phyloP scores from a whole-genome alignment of 35 echinoderm and acorn worm genomes.

The Apostichopus californicus region DNA sequence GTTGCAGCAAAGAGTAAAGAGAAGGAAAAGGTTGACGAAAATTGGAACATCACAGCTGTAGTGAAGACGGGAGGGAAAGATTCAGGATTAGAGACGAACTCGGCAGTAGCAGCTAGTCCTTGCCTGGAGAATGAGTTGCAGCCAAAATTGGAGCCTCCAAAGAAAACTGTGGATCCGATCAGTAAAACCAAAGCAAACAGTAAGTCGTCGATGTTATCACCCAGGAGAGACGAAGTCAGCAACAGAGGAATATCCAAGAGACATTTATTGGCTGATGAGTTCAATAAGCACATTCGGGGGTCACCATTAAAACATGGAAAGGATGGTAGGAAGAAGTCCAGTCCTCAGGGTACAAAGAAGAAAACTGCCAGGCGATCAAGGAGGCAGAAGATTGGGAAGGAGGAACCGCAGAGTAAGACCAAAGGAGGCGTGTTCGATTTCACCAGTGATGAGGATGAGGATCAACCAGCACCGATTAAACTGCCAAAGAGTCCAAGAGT shows the following conservation, averaged over 20 bases:
- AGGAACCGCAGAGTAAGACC: slow-evolving; percentile 3
- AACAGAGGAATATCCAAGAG: slow-evolving; percentile 14
- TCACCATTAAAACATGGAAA: slow-evolving; percentile 38
- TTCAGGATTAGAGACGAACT: neutral
- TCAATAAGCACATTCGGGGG: slow-evolving; percentile 35
- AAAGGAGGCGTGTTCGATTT: slow-evolving; percentile 45
- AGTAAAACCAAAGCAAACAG: neutral
- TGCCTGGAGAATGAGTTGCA: neutral
- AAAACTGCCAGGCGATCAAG: slow-evolving; percentile 26
- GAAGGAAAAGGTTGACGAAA: slow-evolving; percentile 34
- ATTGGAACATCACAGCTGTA: slow-evolving; percentile 23
- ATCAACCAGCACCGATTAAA: slow-evolving; percentile 20
- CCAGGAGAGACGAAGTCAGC: slow-evolving; percentile 4
- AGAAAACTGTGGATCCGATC: neutral
- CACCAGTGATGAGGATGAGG: slow-evolving; percentile 41
- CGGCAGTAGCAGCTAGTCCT: neutral
- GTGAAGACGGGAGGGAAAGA: neutral
- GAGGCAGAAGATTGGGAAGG: slow-evolving; percentile 30
- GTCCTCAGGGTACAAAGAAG: slow-evolving; percentile 30
- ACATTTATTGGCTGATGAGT: slow-evolving; percentile 29
- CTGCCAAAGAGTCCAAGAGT: slow-evolving; percentile 46
- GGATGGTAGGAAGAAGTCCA: slow-evolving; percentile 35
- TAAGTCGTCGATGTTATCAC: slow-evolving; percentile 14
- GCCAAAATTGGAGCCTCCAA: neutral
- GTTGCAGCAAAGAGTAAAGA: neutral